Conservation (phyloP, 2,113 vertebrate genomes). For the Acanthisitta chloris region DNA sequence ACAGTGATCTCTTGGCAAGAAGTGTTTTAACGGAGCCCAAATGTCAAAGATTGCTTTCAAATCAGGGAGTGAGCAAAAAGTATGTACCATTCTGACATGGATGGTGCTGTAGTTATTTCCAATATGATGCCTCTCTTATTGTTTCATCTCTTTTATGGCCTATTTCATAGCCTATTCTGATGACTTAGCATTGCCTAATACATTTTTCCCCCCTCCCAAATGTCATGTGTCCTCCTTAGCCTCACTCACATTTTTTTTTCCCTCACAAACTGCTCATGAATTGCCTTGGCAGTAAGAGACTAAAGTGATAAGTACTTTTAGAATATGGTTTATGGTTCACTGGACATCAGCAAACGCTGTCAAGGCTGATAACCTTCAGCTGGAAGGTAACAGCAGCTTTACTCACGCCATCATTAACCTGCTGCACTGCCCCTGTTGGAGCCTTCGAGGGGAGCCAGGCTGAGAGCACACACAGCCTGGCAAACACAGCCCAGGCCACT, state of each 20-base stretch:
- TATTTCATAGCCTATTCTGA: constrained; percentile 17
- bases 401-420: neutral
- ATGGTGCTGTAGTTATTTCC: neutral
- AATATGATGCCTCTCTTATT: neutral
- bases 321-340: neutral
- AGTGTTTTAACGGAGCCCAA: neutral
- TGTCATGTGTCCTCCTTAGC: neutral
- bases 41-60: neutral
- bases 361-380: constrained; percentile 10
- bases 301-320: neutral
- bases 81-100: neutral
- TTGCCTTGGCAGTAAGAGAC: neutral
- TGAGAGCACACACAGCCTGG: neutral
- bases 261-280: neutral
- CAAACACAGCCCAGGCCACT: neutral
- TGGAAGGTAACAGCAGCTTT: neutral
- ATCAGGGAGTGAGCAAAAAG: neutral
- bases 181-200: neutral
- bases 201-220: neutral
- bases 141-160: constrained; percentile 21
- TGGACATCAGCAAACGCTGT: neutral
- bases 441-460: neutral
- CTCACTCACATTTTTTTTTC: neutral
- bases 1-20: neutral
- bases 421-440: neutral